Percentiles rank a stretch among this genome's conserved stretches.
Conservation (phyloP, 1,140 invertebrate genomes). For the Drosophila kohkoa region DNA sequence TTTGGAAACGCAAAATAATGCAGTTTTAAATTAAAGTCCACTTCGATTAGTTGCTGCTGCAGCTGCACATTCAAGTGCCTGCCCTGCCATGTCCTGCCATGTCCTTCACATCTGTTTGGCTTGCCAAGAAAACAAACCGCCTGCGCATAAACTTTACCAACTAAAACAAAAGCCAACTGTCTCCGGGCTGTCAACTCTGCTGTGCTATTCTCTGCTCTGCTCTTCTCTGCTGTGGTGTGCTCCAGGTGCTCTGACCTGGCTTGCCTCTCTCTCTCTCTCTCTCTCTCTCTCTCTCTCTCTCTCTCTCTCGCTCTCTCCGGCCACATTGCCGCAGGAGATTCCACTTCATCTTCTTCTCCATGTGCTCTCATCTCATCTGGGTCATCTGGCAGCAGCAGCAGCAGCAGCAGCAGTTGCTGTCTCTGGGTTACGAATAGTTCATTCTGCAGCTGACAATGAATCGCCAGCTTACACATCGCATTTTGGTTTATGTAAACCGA, state of each 20-base stretch:
- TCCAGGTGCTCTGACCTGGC: slow-evolving; percentile 17
- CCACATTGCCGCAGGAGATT: slow-evolving; percentile 1
- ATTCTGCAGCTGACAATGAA: slow-evolving; percentile 9
- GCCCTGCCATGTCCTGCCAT: neutral
- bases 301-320: no score
- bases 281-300: no score
- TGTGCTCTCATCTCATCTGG: neutral
- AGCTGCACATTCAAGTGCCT: slow-evolving; percentile 6
- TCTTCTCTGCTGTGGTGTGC: neutral
- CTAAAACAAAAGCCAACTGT: slow-evolving; percentile 46
- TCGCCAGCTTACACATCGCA: neutral
- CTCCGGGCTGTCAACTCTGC: slow-evolving; percentile 19
- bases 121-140: slow-evolving; percentile 26
- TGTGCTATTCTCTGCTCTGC: neutral
- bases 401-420: slow-evolving; percentile 4
- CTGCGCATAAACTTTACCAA: slow-evolving; percentile 27
- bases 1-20: slow-evolving; percentile 40
- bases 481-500: slow-evolving; percentile 3
- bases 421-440: slow-evolving; percentile 5
- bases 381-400: slow-evolving; percentile 8
- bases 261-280: no score
- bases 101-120: slow-evolving; percentile 6
- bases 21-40: slow-evolving; percentile 46
- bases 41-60: slow-evolving; percentile 39
- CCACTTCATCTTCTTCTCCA: neutral